Conservation (phyloP, 2,888 invertebrate genomes). For the Branchellion lobata region DNA sequence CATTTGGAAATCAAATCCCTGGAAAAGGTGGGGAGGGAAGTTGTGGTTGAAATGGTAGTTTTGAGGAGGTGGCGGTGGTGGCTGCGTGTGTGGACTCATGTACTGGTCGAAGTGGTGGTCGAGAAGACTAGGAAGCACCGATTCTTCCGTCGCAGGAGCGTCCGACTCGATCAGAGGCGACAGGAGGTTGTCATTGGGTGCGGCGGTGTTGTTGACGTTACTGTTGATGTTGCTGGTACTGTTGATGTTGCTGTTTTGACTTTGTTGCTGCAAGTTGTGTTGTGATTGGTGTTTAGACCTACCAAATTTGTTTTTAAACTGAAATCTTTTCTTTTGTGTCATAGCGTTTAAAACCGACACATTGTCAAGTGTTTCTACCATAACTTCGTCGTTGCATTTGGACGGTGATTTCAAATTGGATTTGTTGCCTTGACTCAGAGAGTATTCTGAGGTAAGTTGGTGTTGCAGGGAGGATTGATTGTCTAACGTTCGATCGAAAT, state of each 20-base stretch:
- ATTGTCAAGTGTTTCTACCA: not conserved
- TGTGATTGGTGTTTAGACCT: not conserved
- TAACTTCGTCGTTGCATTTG: not conserved
- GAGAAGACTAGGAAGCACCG: conserved; percentile 58
- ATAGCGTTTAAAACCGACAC: not conserved
- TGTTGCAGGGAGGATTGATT: not conserved
- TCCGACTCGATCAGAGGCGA: not conserved
- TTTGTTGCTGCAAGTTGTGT: not conserved
- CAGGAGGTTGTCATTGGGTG: not conserved
- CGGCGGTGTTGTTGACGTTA: not conserved
- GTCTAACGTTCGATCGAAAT: not conserved
- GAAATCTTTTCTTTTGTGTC: conserved; percentile 8
- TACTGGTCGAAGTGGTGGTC: conserved; percentile 63
- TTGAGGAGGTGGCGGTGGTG: not conserved
- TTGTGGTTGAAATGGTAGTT: not conserved
- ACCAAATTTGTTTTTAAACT: conserved; percentile 3
- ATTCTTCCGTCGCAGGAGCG: not conserved
- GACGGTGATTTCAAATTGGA: not conserved
- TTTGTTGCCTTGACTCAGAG: not conserved
- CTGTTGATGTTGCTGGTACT: not conserved
- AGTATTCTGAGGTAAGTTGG: not conserved
- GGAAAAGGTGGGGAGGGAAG: conserved; percentile 13
- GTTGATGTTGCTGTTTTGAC: not conserved
- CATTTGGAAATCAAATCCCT: not conserved
- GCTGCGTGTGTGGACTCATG: conserved; percentile 24